These are phyloP conservation scores for Ammospiza maritima DNA, from an alignment of 2,797 vertebrate species.

Conservation along the genomic window DNA sequence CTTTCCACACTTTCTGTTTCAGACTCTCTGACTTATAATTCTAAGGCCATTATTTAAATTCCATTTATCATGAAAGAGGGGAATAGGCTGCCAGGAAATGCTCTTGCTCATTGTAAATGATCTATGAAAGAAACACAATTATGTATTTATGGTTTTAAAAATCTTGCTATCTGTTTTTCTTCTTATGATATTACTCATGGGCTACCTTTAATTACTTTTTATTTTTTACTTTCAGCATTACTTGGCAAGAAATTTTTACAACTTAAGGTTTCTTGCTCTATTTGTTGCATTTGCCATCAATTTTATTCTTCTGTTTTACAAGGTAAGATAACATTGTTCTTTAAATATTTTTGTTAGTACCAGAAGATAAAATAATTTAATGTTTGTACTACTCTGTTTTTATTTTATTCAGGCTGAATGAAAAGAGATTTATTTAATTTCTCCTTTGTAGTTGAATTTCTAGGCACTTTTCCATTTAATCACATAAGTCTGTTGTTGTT, in stretches of 20 bases:
- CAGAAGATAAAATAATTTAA: background rate
- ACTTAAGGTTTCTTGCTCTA: conserved; percentile 94
- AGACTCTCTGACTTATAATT: background rate
- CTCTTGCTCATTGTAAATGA: background rate
- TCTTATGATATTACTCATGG: background rate
- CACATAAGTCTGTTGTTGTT: background rate
- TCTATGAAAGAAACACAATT: background rate
- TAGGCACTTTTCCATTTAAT: background rate
- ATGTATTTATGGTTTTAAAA: background rate
- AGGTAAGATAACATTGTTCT: conserved; percentile 81
- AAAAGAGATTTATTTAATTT: background rate
- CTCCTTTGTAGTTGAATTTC: background rate
- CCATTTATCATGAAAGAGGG: background rate
- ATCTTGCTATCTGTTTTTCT: background rate
- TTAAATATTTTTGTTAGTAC: background rate
- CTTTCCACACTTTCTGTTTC: background rate
- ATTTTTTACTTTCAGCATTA: conserved; percentile 87
- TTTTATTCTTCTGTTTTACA: conserved; percentile 99
- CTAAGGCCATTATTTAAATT: background rate
- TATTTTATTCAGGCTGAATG: background rate
- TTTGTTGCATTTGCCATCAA: conserved; percentile 99
- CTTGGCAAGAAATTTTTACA: conserved; percentile 99
- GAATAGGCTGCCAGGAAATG: background rate
- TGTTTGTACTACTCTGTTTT: background rate
- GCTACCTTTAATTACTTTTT: background rate